A percentile compares a stretch with the other conserved stretches of the same genome.
Conservation (phyloP, 2,888 invertebrate species). For the Seira sanloemensis region DNA sequence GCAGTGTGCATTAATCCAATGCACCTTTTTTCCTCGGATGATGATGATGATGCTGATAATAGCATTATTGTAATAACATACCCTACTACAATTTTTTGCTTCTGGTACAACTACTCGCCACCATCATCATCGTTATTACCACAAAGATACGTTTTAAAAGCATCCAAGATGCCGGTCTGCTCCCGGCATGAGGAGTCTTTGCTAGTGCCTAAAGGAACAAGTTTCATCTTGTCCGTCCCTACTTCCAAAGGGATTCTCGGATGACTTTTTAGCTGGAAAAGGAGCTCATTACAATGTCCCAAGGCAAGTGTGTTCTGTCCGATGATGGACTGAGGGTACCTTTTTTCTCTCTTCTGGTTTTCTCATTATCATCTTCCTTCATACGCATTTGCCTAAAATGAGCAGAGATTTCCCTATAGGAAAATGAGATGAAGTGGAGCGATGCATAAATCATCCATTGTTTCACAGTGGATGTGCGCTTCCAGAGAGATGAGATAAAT, state of each 20-base stretch:
- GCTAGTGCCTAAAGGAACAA: background rate
- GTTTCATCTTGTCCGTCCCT: constrained; percentile 10
- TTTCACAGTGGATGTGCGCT: no score
- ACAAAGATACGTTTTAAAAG: no score
- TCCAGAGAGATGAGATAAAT: no score
- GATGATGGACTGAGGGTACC: constrained; percentile 40
- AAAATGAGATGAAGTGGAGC: no score
- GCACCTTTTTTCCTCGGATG: constrained; percentile 41
- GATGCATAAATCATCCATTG: no score
- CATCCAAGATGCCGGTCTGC: constrained; percentile 40
- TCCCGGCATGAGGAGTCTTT: constrained; percentile 17
- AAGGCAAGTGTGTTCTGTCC: constrained; percentile 6
- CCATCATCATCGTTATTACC: background rate
- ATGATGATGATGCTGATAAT: background rate
- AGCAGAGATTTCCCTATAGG: no score
- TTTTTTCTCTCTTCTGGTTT: constrained; percentile 40
- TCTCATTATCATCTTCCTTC: constrained; percentile 32
- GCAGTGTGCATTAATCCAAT: constrained; percentile 29
- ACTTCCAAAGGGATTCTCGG: constrained; percentile 9
- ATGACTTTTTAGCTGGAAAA: constrained; percentile 11
- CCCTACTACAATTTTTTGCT: background rate
- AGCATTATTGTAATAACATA: background rate
- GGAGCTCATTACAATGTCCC: constrained; percentile 31
- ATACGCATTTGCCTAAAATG: no score
- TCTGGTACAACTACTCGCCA: background rate